phyloP scores from a whole-genome alignment of 1,140 invertebrate species.

The Globodera ellingtonae region DNA sequence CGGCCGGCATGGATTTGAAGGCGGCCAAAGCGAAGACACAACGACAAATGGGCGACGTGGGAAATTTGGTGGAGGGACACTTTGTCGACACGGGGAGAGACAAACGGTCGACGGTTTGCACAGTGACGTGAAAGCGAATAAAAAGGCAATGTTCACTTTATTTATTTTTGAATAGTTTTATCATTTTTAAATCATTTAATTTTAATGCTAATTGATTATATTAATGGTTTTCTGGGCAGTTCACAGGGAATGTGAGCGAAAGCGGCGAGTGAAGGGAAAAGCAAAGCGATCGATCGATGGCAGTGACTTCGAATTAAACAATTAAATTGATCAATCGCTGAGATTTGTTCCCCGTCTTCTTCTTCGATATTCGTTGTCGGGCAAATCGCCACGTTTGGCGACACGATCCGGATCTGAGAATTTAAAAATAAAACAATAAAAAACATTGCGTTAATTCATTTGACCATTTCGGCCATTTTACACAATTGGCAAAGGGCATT shows the following conservation, averaged over 20 bases:
- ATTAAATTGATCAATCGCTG: background rate
- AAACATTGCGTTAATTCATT: background rate
- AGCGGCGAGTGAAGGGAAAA: background rate
- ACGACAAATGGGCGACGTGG: background rate
- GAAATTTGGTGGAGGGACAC: conserved; percentile 10
- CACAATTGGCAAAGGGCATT: conserved; percentile 10
- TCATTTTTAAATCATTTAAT: conserved; percentile 9
- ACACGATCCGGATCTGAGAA: conserved; percentile 55
- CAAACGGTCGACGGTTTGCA: conserved; percentile 37
- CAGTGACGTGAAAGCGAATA: conserved; percentile 32
- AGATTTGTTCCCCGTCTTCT: conserved; percentile 20
- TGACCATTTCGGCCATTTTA: too few species aligned
- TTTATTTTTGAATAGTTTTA: too few species aligned
- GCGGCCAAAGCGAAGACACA: background rate
- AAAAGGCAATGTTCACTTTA: background rate
- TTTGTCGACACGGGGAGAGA: conserved; percentile 8
- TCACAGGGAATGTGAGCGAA: conserved; percentile 1
- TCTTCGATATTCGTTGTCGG: conserved; percentile 45
- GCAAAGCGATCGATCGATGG: background rate
- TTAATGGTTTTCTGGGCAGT: background rate
- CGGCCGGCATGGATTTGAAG: conserved; percentile 47
- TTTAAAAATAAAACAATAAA: conserved; percentile 11
- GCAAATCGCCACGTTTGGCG: conserved; percentile 59
- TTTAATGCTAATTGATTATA: too few species aligned
- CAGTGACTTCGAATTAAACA: background rate